Base-by-base conservation (phyloP, 2,113 vertebrate species). In the Nestor notabilis region DNA sequence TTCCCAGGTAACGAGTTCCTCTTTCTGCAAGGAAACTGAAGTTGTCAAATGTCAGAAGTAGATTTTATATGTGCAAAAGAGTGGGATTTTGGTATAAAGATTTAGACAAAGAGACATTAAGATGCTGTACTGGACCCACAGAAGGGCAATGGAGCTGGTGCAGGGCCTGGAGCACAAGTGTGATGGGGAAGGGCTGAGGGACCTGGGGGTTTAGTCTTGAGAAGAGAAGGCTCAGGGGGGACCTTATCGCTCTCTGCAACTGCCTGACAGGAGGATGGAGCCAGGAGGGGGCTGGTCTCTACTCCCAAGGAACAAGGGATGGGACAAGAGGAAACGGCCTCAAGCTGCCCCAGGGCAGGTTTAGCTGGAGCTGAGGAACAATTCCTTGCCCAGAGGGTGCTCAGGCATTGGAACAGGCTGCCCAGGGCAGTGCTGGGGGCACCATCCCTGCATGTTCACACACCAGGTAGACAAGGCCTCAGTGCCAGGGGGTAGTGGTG, bases 121-220 rank as follows among this genome's bases (percentile, higher is more conserved):
- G 33, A 13, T 35, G 20, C 33, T 24, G 56, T 33, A 58, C 2
- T 0, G 2, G 56, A 3, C 1, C 20, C 55, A 58, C 20, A n/a
- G 55, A n/a, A 23, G 20, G 33, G 55, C 55, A 58, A 2, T 0
- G 2, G 55, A n/a, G 55, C 20, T 58, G 55, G 55, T 6, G 56
- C 33, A 58, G 56, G 56, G 33, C 56, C 33, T 58, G 56, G 56
- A 35, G 56, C 56, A 15, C 56, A 16, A 52, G 21, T 58, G 56
- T 35, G 56, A 58, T 35, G 56, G 33, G 55, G 33, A 58, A n/a
- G 0, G 5, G 33, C 31, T 56, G 53, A 56, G 31, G 31, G 31
- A 33, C 31, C 53, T 20, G 31, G 5, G 53, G 53, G 53, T 56
- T 56, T 29, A 20, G 53, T 52, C 7, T 55, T 29, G 53, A 33